Base-by-base conservation (phyloP, 1,140 invertebrate species). In the Amyelois transitella region DNA sequence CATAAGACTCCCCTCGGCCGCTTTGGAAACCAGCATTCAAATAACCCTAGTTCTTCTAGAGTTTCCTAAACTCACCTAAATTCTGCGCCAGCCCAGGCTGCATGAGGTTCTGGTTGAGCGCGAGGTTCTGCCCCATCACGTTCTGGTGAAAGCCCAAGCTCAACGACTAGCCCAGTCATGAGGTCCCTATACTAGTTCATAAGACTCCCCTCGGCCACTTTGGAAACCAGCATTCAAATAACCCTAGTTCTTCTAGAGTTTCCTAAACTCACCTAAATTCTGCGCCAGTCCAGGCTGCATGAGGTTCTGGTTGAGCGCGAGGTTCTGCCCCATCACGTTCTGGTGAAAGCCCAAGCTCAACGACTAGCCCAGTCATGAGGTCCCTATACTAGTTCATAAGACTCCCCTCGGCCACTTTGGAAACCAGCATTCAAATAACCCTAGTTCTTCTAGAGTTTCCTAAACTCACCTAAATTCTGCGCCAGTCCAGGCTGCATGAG, bases 401-500 rank as follows among this genome's bases (percentile, higher is more conserved):
- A n/a, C n/a, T n/a, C n/a, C n/a, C n/a, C n/a, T n/a, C n/a, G n/a
- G n/a, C n/a, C n/a, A n/a, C n/a, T n/a, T n/a, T n/a, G n/a, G n/a
- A n/a, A n/a, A n/a, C n/a, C n/a, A n/a, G n/a, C n/a, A n/a, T n/a
- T n/a, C n/a, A n/a, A n/a, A n/a, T n/a, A n/a, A n/a, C n/a, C n/a
- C n/a, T n/a, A n/a, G n/a, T n/a, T n/a, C n/a, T n/a, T n/a, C n/a
- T n/a, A n/a, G n/a, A n/a, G n/a, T n/a, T n/a, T n/a, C n/a, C n/a
- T n/a, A n/a, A n/a, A n/a, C n/a, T n/a, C n/a, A 79, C 81, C 77
- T 53, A 85, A 66, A 43, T 81, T 81, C 52, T 81, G 81, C 50
- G 69, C 69, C 51, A 84, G 64, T 65, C 80, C 82, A 60, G 83
- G 81, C 4, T 72, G 67, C 71, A 82, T 85, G 20, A 83, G 69